phyloP scores from a whole-genome alignment of 2,113 vertebrate species.

The Stictonetta naevosa region DNA sequence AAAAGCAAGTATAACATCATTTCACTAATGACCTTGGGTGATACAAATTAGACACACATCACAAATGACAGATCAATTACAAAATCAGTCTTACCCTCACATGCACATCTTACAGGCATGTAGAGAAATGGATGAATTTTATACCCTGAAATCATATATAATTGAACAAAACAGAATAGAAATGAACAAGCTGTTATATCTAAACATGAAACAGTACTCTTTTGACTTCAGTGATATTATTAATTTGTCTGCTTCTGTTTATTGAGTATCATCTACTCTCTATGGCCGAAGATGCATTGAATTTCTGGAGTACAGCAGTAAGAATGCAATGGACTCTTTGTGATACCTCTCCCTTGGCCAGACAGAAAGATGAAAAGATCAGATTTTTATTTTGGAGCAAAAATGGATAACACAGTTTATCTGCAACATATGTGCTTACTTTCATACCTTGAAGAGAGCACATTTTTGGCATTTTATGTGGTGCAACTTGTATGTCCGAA shows the following conservation, averaged over 20 bases:
- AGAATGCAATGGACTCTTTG: neutral
- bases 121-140: neutral
- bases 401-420: neutral
- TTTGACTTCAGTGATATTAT: neutral
- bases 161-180: neutral
- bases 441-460: neutral
- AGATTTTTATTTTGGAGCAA: neutral
- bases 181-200: rapidly evolving
- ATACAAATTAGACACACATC: neutral
- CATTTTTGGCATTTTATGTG: neutral
- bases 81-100: neutral
- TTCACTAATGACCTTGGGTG: neutral
- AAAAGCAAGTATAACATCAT: neutral
- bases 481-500: neutral
- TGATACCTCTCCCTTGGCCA: neutral
- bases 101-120: neutral
- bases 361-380: neutral
- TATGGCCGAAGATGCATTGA: rapidly evolving
- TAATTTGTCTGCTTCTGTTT: neutral
- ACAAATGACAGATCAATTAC: neutral
- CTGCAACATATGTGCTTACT: neutral
- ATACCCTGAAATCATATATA: rapidly evolving
- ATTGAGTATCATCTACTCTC: neutral
- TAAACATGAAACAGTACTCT: rapidly evolving
- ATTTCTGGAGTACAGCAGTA: rapidly evolving